A percentile compares a stretch with the other conserved stretches of the same genome.
Evolutionary conservation across 2,888 invertebrate species (phyloP).

Genomic region (Sphaerolaimus hirsutus): DNA sequence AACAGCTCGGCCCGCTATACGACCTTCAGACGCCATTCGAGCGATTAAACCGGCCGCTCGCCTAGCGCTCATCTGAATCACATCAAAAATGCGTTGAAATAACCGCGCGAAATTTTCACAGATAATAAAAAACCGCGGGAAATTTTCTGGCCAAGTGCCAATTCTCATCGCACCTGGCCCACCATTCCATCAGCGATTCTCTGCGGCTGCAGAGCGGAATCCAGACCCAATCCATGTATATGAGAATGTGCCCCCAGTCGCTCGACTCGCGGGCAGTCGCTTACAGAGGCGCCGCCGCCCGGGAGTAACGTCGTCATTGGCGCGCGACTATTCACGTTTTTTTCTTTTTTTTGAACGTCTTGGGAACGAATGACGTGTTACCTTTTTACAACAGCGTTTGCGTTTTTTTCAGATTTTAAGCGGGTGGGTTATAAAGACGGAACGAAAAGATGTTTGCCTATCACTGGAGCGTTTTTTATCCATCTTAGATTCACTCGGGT

Average conservation of each 20-base stretch:
- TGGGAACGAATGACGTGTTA: too few relatives aligned
- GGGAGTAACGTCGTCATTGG: too few relatives aligned
- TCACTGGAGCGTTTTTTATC: too few relatives aligned
- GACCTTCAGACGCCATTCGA: constrained; percentile 93
- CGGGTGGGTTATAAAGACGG: too few relatives aligned
- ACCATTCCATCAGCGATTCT: constrained; percentile 32
- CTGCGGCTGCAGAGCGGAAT: constrained; percentile 70
- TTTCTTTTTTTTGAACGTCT: too few relatives aligned
- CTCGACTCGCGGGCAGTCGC: constrained; percentile 13
- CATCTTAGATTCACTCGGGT: too few relatives aligned
- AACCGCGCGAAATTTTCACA: background rate
- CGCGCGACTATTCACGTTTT: too few relatives aligned
- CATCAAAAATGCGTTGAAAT: too few relatives aligned
- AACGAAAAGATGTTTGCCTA: too few relatives aligned
- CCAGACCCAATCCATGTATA: constrained; percentile 72
- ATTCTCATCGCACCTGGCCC: constrained; percentile 7
- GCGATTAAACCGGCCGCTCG: constrained; percentile 78
- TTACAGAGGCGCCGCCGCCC: too few relatives aligned
- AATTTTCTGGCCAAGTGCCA: background rate
- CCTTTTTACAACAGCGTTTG: too few relatives aligned
- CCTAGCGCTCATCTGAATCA: constrained; percentile 47
- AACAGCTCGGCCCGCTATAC: constrained; percentile 82
- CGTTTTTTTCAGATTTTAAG: too few relatives aligned
- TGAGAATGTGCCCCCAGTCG: constrained; percentile 69
- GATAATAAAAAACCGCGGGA: background rate